A percentile compares a stretch with the other conserved stretches of the same genome.
Evolutionary conservation across 1,140 invertebrate species (phyloP).

Genomic region (Zaprionus camerounensis): DNA sequence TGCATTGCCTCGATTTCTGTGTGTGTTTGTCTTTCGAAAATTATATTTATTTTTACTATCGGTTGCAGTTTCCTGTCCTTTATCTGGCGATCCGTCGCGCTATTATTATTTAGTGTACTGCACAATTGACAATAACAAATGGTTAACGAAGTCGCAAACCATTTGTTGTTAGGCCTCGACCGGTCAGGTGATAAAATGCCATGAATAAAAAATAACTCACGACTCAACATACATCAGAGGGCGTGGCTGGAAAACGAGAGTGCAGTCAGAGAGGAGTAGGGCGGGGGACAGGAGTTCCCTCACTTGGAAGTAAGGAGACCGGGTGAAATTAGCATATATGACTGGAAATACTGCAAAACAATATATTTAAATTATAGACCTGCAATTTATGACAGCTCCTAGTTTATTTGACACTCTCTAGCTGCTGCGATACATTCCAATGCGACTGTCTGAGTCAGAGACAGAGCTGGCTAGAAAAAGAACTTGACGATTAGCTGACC

Average conservation of each 20-base stretch:
- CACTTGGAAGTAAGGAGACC: conserved; percentile 41
- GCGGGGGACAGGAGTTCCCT: conserved; percentile 12
- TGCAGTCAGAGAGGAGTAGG: neutral
- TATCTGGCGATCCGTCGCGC: conserved; percentile 16
- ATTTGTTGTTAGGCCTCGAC: conserved; percentile 17
- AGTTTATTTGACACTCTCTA: conserved; percentile 64
- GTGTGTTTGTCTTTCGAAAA: conserved; percentile 3
- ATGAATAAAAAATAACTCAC: conserved; percentile 55
- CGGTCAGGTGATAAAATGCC: conserved; percentile 46
- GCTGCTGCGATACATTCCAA: conserved; percentile 35
- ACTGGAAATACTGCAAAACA: conserved; percentile 38
- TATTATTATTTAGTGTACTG: conserved; percentile 45
- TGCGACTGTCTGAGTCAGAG: neutral
- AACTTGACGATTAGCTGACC: neutral
- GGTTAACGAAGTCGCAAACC: conserved; percentile 11
- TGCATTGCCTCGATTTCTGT: conserved; percentile 21
- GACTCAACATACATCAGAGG: conserved; percentile 32
- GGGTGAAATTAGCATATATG: conserved; percentile 52
- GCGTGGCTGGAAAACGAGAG: conserved; percentile 4
- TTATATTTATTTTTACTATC: conserved; percentile 33
- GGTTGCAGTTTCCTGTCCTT: conserved; percentile 19
- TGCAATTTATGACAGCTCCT: conserved; percentile 60
- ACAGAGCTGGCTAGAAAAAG: conserved; percentile 12
- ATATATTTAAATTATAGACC: conserved; percentile 69
- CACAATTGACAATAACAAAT: conserved; percentile 40